Base-by-base conservation (phyloP, 2,797 vertebrate species). In the Pagetopsis macropterus region DNA sequence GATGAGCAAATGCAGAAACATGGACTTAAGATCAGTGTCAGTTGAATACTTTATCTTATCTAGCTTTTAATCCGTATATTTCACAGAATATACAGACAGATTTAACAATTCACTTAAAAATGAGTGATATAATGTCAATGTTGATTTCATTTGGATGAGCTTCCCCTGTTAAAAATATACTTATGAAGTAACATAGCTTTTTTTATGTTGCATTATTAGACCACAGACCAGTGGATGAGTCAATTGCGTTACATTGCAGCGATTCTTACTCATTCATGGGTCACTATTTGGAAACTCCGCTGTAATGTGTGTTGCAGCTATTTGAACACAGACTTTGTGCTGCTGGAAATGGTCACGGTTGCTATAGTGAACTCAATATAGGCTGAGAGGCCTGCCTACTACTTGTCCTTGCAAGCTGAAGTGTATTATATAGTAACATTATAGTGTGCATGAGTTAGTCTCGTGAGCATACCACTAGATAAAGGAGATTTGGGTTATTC, bases 251-350 rank as follows among this genome's bases (percentile, higher is more conserved):
- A 63, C 63, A 74, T 57, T 57, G 41, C 62, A 45, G 19, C 23
- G 13, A 10, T 52, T 40, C 27, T 54, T 31, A 51, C 45, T 84
- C 48, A 65, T 58, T 70, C 23, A 57, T 9, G 10, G 69, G 59
- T 69, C 72, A 65, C 37, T 73, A 13, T 72, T 80, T 78, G 69
- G 72, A 78, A 83, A 82, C 31, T 46, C 46, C 76, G 52, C 49
- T 58, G 37, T 70, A 58, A 72, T 55, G 70, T 65, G 49, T 75
- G 41, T 37, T 5, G 46, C 45, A 27, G 57, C 57, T 71, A 48
- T 64, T 69, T 69, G 27, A 69, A 58, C 46, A 44, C 33, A 15
- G 69, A 16, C 48, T 54, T 60, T 27, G 19, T 57, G 62, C 72
- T 68, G 21, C 57, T 43, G 65, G 37, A 72, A 27, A 41, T 23